A percentile compares a stretch with the other conserved stretches of the same genome.
These are phyloP conservation scores for Neogobius melanostomus DNA, from an alignment of 2,113 vertebrate species.

Conservation along the genomic window DNA sequence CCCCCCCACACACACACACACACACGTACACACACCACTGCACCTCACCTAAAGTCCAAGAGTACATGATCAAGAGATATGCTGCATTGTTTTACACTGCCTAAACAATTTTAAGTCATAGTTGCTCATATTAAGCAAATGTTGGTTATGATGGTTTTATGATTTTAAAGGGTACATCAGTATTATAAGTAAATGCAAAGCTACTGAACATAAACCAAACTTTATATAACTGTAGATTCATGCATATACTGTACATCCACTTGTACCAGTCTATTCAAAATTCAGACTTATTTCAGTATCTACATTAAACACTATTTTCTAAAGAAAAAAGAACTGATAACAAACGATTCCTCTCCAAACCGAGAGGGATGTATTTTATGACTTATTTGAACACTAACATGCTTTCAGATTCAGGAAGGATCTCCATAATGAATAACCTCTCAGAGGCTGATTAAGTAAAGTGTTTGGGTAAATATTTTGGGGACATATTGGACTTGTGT, in stretches of 20 bases:
- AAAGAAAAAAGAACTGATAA: too few relatives aligned
- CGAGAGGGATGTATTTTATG: neutral
- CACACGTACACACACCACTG: constrained; percentile 45
- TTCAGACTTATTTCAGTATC: too few relatives aligned
- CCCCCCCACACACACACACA: too few relatives aligned
- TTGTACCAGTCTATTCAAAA: neutral
- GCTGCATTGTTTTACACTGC: constrained; percentile 30
- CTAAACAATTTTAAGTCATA: neutral
- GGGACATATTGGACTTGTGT: constrained; percentile 57
- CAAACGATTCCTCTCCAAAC: neutral
- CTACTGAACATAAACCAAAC: neutral
- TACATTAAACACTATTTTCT: too few relatives aligned
- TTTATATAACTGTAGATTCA: neutral
- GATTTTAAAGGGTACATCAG: neutral
- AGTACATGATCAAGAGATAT: constrained; percentile 55
- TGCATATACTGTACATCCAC: neutral
- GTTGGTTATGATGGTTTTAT: neutral
- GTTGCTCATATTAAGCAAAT: neutral
- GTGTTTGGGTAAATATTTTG: constrained; percentile 74
- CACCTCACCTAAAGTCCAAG: constrained; percentile 60
- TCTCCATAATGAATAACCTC: constrained; percentile 55
- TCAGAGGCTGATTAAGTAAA: constrained; percentile 63
- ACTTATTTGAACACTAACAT: neutral
- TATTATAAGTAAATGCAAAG: neutral
- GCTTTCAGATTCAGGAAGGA: constrained; percentile 14